These are phyloP conservation scores for Drosophila neocordata DNA, from an alignment of 1,140 invertebrate species.

Conservation along the genomic window DNA sequence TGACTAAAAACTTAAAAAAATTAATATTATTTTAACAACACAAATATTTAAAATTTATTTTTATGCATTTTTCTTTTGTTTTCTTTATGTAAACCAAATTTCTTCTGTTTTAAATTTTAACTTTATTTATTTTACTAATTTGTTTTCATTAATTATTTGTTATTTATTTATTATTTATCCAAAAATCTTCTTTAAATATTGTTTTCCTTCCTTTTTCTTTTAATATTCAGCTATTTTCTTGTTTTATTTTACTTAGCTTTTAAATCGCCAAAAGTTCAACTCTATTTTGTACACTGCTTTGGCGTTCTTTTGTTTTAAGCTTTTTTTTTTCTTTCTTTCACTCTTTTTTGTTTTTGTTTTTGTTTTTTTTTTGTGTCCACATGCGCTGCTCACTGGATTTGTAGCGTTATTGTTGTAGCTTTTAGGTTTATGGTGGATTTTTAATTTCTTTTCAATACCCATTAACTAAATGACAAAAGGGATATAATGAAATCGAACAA, in stretches of 20 bases:
- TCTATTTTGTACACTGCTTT: not conserved
- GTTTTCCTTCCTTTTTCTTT: too few relatives aligned
- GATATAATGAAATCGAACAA: too few relatives aligned
- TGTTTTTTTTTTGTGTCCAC: conserved; percentile 35
- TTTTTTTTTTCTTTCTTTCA: not conserved
- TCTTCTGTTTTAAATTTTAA: too few relatives aligned
- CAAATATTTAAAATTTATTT: too few relatives aligned
- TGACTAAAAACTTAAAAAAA: too few relatives aligned
- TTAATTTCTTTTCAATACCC: conserved; percentile 39
- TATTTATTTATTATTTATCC: too few relatives aligned
- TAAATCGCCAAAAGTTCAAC: not conserved
- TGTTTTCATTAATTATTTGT: too few relatives aligned
- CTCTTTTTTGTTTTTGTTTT: conserved; percentile 16
- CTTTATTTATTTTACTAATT: too few relatives aligned
- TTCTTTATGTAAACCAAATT: too few relatives aligned
- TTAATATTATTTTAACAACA: too few relatives aligned
- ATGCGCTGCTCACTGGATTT: conserved; percentile 47
- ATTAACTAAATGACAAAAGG: not conserved
- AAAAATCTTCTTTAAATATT: conserved; percentile 9
- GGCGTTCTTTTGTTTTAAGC: conserved; percentile 1
- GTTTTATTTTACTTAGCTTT: not conserved
- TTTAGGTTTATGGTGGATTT: conserved; percentile 50
- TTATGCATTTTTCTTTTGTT: too few relatives aligned
- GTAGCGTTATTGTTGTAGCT: conserved; percentile 36
- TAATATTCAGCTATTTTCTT: conserved; percentile 34